phyloP scores from a whole-genome alignment of 2,113 vertebrate genomes.

The Passer montanus region DNA sequence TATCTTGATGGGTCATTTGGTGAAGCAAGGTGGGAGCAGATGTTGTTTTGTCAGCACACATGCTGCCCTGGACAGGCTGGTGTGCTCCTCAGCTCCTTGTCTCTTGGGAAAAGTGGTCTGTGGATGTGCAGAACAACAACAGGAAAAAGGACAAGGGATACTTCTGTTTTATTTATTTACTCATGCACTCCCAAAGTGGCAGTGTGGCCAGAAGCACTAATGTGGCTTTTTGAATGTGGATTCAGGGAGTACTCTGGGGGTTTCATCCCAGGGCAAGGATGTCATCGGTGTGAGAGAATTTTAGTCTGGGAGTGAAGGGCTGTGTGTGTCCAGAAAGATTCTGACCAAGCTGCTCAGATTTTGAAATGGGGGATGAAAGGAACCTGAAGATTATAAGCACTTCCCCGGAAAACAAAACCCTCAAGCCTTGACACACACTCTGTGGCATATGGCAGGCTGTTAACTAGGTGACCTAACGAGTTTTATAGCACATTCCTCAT shows the following conservation, averaged over 20 bases:
- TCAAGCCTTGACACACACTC: background rate
- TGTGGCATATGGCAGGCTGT: background rate
- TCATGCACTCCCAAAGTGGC: background rate
- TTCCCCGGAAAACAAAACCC: background rate
- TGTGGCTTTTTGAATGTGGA: background rate
- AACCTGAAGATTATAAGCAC: background rate
- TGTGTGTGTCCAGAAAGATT: background rate
- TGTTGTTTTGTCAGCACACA: background rate
- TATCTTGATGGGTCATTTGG: background rate
- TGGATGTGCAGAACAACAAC: background rate
- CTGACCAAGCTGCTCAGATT: background rate
- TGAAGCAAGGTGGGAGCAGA: background rate
- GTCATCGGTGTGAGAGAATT: rapidly evolving
- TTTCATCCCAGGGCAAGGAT: background rate
- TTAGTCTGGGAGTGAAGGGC: background rate
- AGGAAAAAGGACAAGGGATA: background rate
- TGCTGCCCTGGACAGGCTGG: background rate
- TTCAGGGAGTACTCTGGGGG: background rate
- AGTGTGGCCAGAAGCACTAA: background rate
- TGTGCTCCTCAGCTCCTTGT: background rate
- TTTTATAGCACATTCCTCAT: background rate
- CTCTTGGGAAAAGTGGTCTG: background rate
- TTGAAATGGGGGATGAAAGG: background rate
- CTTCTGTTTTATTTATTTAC: background rate
- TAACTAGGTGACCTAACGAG: background rate